Evolutionary conservation across 2,888 invertebrate species (phyloP).

Genomic region (Euphydryas editha): DNA sequence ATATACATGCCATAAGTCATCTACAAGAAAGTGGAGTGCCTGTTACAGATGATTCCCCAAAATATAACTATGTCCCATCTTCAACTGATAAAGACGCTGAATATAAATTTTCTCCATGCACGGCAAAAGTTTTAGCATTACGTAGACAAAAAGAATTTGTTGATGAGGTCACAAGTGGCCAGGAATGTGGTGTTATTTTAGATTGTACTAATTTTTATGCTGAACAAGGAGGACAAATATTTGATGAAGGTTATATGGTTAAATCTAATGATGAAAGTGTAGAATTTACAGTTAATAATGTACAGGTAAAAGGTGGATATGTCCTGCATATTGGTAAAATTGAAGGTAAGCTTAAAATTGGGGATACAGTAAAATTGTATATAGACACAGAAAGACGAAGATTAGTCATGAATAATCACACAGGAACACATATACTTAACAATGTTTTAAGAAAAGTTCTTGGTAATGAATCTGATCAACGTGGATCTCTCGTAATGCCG

Average conservation of each 20-base stretch:
- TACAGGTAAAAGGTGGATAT: constrained; percentile 98
- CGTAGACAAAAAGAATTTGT: constrained; percentile 93
- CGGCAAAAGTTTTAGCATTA: constrained; percentile 91
- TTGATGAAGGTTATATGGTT: constrained; percentile 95
- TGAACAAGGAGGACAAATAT: constrained; percentile 99
- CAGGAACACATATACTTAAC: constrained; percentile 98
- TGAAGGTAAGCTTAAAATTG: constrained; percentile 92
- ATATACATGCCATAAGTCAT: constrained; percentile 97
- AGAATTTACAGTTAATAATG: constrained; percentile 96
- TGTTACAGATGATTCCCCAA: constrained; percentile 94
- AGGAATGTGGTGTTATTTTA: constrained; percentile 95
- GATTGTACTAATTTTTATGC: constrained; percentile 98
- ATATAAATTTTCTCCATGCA: constrained; percentile 90
- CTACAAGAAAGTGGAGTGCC: constrained; percentile 90
- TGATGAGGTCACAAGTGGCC: constrained; percentile 90
- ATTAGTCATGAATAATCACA: constrained; percentile 99
- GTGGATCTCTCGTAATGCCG: constrained; percentile 98
- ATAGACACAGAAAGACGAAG: constrained; percentile 94
- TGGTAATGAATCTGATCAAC: constrained; percentile 96
- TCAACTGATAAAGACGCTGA: constrained; percentile 86
- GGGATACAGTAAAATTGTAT: constrained; percentile 91
- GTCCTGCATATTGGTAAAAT: constrained; percentile 96
- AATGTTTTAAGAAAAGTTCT: constrained; percentile 95
- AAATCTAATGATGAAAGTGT: constrained; percentile 92
- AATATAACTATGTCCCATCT: constrained; percentile 92